Evolutionary conservation across 2,797 vertebrate genomes (phyloP).

Genomic region (Bucorvus abyssinicus): DNA sequence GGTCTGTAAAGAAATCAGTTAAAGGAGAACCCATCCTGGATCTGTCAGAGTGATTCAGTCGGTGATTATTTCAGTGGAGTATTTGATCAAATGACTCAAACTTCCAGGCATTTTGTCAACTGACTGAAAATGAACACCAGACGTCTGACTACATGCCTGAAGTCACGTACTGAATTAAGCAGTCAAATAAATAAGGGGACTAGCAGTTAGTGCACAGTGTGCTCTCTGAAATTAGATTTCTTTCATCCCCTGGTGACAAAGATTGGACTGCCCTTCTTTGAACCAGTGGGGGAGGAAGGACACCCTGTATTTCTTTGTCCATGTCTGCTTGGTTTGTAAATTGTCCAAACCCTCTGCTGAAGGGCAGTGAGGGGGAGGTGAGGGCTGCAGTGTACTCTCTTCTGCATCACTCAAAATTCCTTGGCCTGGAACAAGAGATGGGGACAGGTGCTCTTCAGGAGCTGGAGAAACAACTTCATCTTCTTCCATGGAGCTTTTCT

Average conservation of each 20-base stretch:
- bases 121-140: constrained; percentile 53
- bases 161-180: constrained; percentile 41
- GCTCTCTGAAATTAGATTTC: constrained; percentile 7
- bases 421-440: neutral
- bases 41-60: constrained; percentile 32
- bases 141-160: constrained; percentile 17
- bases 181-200: constrained; percentile 17
- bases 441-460: neutral
- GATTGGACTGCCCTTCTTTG: neutral
- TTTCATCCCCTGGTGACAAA: neutral
- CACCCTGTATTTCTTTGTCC: neutral
- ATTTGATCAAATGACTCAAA: constrained; percentile 60
- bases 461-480: neutral
- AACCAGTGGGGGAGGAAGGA: neutral
- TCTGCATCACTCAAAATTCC: neutral
- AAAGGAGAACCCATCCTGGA: constrained; percentile 14
- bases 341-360: neutral
- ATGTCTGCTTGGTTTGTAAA: neutral
- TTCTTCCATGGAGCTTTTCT: neutral
- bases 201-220: neutral
- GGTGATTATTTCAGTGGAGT: constrained; percentile 37
- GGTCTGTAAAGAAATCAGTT: constrained; percentile 3
- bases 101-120: constrained; percentile 60
- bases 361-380: neutral
- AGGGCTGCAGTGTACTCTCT: neutral